These are phyloP conservation scores for Galerucella pusilla DNA, from an alignment of 2,888 invertebrate genomes.

Conservation along the genomic window DNA sequence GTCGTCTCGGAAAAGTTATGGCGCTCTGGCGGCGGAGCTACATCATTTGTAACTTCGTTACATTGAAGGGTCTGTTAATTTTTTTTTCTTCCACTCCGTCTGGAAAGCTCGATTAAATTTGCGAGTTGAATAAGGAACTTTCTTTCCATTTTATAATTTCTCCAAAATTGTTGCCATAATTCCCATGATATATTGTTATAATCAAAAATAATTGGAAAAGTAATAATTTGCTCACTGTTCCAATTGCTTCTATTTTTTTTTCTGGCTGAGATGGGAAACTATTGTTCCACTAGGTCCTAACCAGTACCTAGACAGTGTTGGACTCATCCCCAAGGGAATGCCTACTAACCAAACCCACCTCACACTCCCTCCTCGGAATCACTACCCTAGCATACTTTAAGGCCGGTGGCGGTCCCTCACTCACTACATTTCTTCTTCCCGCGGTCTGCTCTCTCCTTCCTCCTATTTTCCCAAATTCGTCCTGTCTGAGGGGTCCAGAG, in stretches of 20 bases:
- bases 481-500: too few species aligned
- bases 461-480: too few species aligned
- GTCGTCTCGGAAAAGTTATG: conserved; percentile 17
- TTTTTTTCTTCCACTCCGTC: conserved; percentile 10
- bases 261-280: too few species aligned
- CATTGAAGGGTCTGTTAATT: conserved; percentile 21
- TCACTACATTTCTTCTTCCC: too few species aligned
- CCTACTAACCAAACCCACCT: too few species aligned
- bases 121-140: conserved; percentile 10
- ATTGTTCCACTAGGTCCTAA: too few species aligned
- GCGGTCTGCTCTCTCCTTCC: too few species aligned
- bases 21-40: conserved; percentile 5
- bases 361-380: too few species aligned
- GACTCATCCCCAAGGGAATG: too few species aligned
- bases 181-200: conserved; percentile 15
- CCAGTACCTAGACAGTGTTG: too few species aligned
- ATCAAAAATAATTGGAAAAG: conserved; percentile 6
- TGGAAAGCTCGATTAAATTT: conserved; percentile 21
- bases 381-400: too few species aligned
- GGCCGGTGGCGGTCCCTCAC: too few species aligned
- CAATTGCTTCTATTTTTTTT: background rate
- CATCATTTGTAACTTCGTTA: conserved; percentile 28
- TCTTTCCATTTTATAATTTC: background rate
- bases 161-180: conserved; percentile 14
- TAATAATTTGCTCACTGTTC: conserved; percentile 1